Conservation (phyloP, 1,140 invertebrate genomes). For the Nomia melanderi region DNA sequence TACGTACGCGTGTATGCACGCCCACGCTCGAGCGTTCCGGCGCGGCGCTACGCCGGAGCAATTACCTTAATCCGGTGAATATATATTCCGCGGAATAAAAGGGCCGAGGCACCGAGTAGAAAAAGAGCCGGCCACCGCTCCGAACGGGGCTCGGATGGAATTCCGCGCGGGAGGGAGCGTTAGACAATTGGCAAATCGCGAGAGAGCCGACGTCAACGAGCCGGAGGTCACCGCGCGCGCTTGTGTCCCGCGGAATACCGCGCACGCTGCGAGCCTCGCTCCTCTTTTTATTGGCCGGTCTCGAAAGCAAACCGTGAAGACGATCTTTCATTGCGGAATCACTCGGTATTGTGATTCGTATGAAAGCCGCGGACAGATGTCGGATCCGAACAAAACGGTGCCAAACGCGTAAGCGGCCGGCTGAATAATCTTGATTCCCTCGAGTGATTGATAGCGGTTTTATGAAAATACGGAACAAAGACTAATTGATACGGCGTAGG, state of each 20-base stretch:
- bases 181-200: conserved; percentile 62
- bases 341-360: background rate
- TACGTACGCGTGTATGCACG: conserved; percentile 52
- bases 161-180: conserved; percentile 11
- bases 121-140: conserved; percentile 14
- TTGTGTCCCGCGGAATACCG: conserved; percentile 59
- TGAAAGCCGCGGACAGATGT: too few species aligned
- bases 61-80: conserved; percentile 81
- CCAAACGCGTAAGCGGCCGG: too few species aligned
- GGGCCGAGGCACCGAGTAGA: conserved; percentile 46
- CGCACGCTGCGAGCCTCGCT: conserved; percentile 62
- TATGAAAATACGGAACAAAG: too few species aligned
- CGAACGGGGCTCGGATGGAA: conserved; percentile 27
- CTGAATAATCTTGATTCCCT: too few species aligned
- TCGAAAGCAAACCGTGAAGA: too few species aligned
- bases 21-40: conserved; percentile 8
- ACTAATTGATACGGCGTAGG: too few species aligned
- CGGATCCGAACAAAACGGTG: too few species aligned
- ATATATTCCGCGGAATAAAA: conserved; percentile 78
- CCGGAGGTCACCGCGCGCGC: conserved; percentile 53
- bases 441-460: too few species aligned
- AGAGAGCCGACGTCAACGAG: conserved; percentile 49
- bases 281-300: conserved; percentile 53
- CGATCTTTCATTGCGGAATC: background rate
- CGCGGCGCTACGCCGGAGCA: conserved; percentile 56